These are phyloP conservation scores for Drosophila pseudoobscura DNA, from an alignment of 1,140 invertebrate genomes.

Conservation along the genomic window DNA sequence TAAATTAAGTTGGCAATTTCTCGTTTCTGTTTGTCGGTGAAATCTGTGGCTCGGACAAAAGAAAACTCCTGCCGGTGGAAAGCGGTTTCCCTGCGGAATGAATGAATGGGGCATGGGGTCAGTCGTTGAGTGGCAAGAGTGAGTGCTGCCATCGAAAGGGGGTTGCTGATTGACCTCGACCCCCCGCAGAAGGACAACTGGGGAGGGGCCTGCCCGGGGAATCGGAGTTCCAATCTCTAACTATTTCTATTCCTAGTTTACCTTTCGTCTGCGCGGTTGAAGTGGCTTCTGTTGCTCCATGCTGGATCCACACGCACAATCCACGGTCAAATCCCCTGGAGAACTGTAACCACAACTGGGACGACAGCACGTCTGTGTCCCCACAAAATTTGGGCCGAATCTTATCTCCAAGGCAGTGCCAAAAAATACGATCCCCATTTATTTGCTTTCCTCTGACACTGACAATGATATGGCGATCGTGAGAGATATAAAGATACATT, in stretches of 20 bases:
- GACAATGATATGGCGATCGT: conserved; percentile 23
- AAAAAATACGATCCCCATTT: conserved; percentile 14
- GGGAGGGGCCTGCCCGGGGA: background rate
- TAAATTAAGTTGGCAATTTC: conserved; percentile 79
- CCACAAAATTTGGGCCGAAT: background rate
- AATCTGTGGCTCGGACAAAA: conserved; percentile 37
- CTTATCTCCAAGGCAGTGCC: conserved; percentile 10
- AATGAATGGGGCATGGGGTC: conserved; percentile 26
- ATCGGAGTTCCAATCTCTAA: too few relatives aligned
- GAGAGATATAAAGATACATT: background rate
- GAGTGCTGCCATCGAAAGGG: background rate
- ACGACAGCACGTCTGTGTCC: too few relatives aligned
- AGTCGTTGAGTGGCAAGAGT: background rate
- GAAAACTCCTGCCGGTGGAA: conserved; percentile 39
- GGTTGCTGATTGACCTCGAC: conserved; percentile 9
- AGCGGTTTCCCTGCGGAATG: conserved; percentile 12
- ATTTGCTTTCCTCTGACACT: conserved; percentile 34
- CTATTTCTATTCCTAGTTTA: background rate
- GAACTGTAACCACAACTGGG: conserved; percentile 4
- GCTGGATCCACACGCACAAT: background rate
- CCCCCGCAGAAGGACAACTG: too few relatives aligned
- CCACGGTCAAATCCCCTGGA: conserved; percentile 1
- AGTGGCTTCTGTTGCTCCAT: background rate
- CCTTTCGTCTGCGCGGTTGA: conserved; percentile 26
- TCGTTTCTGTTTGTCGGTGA: conserved; percentile 51